Evolutionary conservation across 2,113 vertebrate species (phyloP), one percentile per base, ranked within the genome.

Genomic region (Chinchilla lanigera): DNA sequence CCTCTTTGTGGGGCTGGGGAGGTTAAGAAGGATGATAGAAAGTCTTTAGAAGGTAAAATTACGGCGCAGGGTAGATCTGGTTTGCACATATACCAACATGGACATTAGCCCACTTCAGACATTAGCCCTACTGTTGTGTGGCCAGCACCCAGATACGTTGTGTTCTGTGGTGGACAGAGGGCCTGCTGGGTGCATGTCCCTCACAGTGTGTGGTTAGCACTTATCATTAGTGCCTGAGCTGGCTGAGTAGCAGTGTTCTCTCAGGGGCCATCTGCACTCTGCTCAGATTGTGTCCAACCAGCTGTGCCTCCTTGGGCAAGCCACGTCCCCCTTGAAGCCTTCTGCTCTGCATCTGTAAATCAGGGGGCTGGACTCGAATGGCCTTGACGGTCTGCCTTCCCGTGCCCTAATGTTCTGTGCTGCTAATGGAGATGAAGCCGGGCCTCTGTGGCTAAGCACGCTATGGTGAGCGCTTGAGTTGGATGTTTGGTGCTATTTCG

Each of bases 261-360:
- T 89, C 63, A 22, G 33, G 80, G 73, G 56, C 92, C 75, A 50
- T 81, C 73, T 93, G 75, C 33, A 87, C 93, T 41, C 63, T 92
- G 85, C 95, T 96, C 71, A 26, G 93, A 0, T 78, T 24, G 69
- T 24, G 56, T 71, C 30, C 88, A 86, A 41, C 22, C 93, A 88
- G 80, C 71, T 94, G n/a, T 89, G 77, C 56, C 85, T 89, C 61
- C 81, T 92, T 94, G 96, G 84, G 93, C 16, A 77, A 84, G 60
- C 87, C 90, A 30, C 2, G 0, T 65, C 81, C 52, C 97, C 63
- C 85, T 16, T 8, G 8, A 20, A 63, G 14, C 87, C 90, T 95
- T 90, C 95, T 96, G 85, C 38, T 97, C 87, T 38, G 90, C 88
- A 63, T 95, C 89, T 93, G 90, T 84, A n/a, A 58, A n/a, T 52